Conservation (phyloP, 2,888 invertebrate genomes). For the Orchestes rusci region DNA sequence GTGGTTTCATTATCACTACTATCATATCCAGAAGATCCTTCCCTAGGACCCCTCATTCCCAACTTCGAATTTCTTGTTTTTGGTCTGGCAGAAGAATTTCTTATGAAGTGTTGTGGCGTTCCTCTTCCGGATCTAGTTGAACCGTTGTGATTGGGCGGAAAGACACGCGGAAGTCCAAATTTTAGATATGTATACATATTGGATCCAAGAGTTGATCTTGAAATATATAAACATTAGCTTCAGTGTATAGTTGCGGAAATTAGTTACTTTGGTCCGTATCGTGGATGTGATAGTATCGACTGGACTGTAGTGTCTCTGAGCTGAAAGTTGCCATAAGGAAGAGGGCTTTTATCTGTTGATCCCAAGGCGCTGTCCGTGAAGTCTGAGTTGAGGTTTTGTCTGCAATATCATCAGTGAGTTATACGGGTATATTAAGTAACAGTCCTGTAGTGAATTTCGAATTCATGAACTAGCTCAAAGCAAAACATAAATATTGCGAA, state of each 20-base stretch:
- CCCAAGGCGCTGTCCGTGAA: slow-evolving; percentile 92
- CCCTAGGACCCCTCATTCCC: slow-evolving; percentile 58
- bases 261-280: slow-evolving; percentile 82
- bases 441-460: too few relatives aligned
- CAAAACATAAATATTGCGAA: too few relatives aligned
- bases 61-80: slow-evolving; percentile 39
- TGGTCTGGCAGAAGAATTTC: slow-evolving; percentile 33
- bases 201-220: slow-evolving; percentile 74
- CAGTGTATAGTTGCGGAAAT: background rate
- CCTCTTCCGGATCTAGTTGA: slow-evolving; percentile 56
- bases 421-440: too few relatives aligned
- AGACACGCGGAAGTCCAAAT: slow-evolving; percentile 86
- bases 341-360: slow-evolving; percentile 85
- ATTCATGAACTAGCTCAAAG: too few relatives aligned
- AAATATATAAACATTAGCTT: slow-evolving; percentile 19
- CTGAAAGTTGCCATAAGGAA: slow-evolving; percentile 92
- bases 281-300: slow-evolving; percentile 80
- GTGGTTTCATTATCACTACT: slow-evolving; percentile 79
- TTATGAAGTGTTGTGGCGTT: slow-evolving; percentile 48
- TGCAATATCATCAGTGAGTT: too few relatives aligned
- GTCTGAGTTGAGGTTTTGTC: slow-evolving; percentile 92
- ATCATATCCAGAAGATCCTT: slow-evolving; percentile 89
- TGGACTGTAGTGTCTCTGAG: slow-evolving; percentile 88
- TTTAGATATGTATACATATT: slow-evolving; percentile 93
- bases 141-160: slow-evolving; percentile 74